Evolutionary conservation across 2,888 invertebrate genomes (phyloP).

Genomic region (Coenonympha arcania): DNA sequence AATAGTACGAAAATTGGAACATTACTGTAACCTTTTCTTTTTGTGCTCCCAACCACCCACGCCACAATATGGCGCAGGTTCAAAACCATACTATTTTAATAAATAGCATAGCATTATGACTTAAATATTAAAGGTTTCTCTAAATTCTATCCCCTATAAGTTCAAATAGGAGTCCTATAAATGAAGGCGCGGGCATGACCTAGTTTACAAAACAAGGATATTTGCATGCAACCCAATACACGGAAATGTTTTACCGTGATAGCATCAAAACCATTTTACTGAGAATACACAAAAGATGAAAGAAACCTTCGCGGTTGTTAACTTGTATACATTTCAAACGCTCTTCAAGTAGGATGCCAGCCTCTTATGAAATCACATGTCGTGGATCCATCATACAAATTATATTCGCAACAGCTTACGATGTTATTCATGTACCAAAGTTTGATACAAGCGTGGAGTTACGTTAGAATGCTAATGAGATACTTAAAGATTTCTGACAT

Average conservation of each 20-base stretch:
- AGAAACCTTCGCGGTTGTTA: conserved; percentile 14
- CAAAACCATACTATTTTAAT: too few relatives aligned
- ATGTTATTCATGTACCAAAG: neutral
- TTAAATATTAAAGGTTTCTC: too few relatives aligned
- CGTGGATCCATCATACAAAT: neutral
- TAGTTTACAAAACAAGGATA: too few relatives aligned
- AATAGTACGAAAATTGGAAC: too few relatives aligned
- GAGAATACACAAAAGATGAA: conserved; percentile 13
- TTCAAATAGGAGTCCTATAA: too few relatives aligned
- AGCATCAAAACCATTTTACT: conserved; percentile 10
- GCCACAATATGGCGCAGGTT: too few relatives aligned
- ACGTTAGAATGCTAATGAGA: neutral
- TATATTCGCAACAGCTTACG: neutral
- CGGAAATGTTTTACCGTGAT: neutral
- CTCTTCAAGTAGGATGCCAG: conserved; percentile 6
- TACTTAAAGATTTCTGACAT: neutral
- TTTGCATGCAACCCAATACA: neutral
- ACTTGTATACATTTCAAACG: conserved; percentile 13
- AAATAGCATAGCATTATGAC: too few relatives aligned
- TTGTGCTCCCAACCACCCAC: too few relatives aligned
- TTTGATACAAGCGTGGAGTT: neutral
- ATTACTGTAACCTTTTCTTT: too few relatives aligned
- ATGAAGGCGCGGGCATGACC: too few relatives aligned
- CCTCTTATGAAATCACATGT: conserved; percentile 2
- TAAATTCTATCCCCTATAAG: too few relatives aligned